Evolutionary conservation across 2,888 invertebrate species (phyloP), one percentile per base, ranked within the genome.

Genomic region (Myathropa florea): DNA sequence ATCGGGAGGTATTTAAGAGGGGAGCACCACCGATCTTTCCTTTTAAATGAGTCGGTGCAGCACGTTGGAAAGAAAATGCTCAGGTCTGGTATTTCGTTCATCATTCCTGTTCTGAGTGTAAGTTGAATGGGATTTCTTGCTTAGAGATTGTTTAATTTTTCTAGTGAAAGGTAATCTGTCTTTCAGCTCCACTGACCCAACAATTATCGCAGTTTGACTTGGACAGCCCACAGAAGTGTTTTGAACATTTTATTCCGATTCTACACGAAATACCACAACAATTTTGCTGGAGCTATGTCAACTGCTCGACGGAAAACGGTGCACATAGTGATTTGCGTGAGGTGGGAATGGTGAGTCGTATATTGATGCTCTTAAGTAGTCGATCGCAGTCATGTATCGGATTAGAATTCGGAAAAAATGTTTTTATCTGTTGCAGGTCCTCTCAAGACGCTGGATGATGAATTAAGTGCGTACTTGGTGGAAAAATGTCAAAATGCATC

Each of bases 401-500:
- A 21, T 30, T 60, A 71, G 71, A 28, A 30, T 39, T 78, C 46
- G 46, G 12, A 39, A 28, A 46, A 26, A 59, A n/a, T 57, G 18
- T 57, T 2, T 30, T 0, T 14, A 14, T 0, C 12, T 10, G 6
- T n/a, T 3, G 9, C 46, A 53, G 64, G n/a, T n/a, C n/a, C n/a
- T n/a, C 14, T 14, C 14, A 6, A 23, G 28, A 1, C 33, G 3
- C 14, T 33, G 1, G 18, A 36, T 4, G 57, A 26, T 4, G 14
- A 57, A 12, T 18, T 7, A 7, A 18, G 3, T 57, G 55, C 57
- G 57, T 60, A 71, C 57, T 9, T 24, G 23, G n/a, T 65, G 33
- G 65, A 65, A 18, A 82, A 33, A 30, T 82, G 82, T 55, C 76
- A 26, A 9, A 82, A 77, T 60, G 33, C 71, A 36, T 65, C 82